Conservation (phyloP, 2,888 invertebrate species). For the Drepana falcataria region DNA sequence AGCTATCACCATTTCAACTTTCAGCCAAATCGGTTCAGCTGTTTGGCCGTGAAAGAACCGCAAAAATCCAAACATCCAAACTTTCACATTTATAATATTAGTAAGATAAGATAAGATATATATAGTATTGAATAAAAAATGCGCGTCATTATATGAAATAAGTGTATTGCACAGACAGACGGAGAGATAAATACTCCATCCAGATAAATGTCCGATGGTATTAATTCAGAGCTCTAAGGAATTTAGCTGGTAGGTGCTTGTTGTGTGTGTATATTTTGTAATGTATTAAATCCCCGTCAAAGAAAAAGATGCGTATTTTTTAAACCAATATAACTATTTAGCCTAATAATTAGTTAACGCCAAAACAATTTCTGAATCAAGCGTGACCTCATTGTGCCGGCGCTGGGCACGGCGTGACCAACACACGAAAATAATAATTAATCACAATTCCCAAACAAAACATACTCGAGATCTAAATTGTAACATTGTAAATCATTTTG, state of each 20-base stretch:
- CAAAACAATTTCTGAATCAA: conserved; percentile 14
- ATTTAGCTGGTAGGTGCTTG: too few species aligned
- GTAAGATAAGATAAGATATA: not conserved
- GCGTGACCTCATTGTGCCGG: conserved; percentile 19
- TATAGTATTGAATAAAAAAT: conserved; percentile 17
- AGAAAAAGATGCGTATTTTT: too few species aligned
- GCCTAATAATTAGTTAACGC: too few species aligned
- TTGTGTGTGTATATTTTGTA: too few species aligned
- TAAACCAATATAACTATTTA: too few species aligned
- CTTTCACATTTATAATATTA: too few species aligned
- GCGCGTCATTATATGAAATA: conserved; percentile 47
- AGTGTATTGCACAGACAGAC: conserved; percentile 19
- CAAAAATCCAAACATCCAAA: too few species aligned
- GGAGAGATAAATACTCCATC: conserved; percentile 19
- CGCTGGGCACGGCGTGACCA: conserved; percentile 17
- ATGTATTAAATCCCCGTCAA: too few species aligned
- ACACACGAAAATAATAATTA: conserved; percentile 44
- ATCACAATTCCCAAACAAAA: conserved; percentile 48
- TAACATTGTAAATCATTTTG: conserved; percentile 60
- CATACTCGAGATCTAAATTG: conserved; percentile 26
- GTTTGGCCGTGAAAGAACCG: too few species aligned
- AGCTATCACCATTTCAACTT: too few species aligned
- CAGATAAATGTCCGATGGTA: conserved; percentile 10
- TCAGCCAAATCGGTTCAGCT: too few species aligned
- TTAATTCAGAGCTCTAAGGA: not conserved